Evolutionary conservation across 2,797 vertebrate genomes (phyloP).

Genomic region (Epinephelus malabaricus): DNA sequence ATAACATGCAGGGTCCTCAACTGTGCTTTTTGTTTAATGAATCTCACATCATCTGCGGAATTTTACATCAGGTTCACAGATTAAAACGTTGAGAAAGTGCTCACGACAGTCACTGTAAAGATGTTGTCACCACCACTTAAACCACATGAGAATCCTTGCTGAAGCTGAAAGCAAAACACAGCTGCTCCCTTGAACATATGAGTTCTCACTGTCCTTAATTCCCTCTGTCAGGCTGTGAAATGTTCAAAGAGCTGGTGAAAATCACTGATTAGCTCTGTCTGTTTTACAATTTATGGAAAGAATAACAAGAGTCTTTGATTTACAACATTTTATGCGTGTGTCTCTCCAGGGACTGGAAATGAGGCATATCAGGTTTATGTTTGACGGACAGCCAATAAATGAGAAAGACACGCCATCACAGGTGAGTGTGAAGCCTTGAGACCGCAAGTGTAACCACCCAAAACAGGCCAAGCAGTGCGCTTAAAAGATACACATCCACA

Average conservation of each 20-base stretch:
- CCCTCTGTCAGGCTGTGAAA: neutral
- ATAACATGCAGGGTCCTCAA: too few species aligned
- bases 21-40: too few species aligned
- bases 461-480: neutral
- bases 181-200: too few species aligned
- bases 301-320: neutral
- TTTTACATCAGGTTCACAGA: neutral
- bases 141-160: neutral
- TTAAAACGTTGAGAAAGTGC: neutral
- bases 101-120: neutral
- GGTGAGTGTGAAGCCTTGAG: slow-evolving; percentile 77
- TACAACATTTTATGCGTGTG: slow-evolving; percentile 22
- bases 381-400: slow-evolving; percentile 99
- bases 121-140: too few species aligned
- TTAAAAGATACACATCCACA: neutral
- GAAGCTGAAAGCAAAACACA: neutral
- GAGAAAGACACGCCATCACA: slow-evolving; percentile 99
- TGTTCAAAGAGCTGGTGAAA: neutral
- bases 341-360: slow-evolving; percentile 93
- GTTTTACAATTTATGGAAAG: too few species aligned
- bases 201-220: too few species aligned
- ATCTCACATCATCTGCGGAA: too few species aligned
- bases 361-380: slow-evolving; percentile 99
- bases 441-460: too few species aligned
- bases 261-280: neutral